Conservation (phyloP, 2,113 vertebrate species). For the Misgurnus mizolepis region DNA sequence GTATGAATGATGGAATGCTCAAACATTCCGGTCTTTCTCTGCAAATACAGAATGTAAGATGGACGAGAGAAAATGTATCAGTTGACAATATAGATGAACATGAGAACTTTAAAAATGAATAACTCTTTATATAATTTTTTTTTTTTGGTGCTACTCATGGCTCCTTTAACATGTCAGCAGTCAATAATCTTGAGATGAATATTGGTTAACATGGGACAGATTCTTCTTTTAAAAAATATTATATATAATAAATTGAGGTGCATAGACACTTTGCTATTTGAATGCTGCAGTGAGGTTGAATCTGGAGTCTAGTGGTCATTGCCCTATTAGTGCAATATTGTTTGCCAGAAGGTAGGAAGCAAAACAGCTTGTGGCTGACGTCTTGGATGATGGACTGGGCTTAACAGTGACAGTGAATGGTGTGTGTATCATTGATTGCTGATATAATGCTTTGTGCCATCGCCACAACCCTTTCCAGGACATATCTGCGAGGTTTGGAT, state of each 20-base stretch:
- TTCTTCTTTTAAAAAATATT: too few relatives aligned
- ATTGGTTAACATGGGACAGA: too few relatives aligned
- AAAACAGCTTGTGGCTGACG: conserved; percentile 13
- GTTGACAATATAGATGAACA: too few relatives aligned
- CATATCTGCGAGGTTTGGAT: not conserved
- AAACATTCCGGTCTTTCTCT: not conserved
- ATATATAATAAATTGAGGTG: too few relatives aligned
- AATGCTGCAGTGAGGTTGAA: not conserved
- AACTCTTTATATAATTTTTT: too few relatives aligned
- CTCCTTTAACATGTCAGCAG: too few relatives aligned
- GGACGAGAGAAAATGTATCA: too few relatives aligned
- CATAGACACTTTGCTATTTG: too few relatives aligned
- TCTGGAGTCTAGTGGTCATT: conserved; percentile 13
- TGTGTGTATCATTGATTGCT: conserved; percentile 18
- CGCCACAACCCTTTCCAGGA: not conserved
- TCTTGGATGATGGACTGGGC: conserved; percentile 32
- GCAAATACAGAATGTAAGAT: not conserved
- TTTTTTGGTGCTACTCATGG: too few relatives aligned
- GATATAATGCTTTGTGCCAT: conserved; percentile 6
- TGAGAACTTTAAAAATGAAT: too few relatives aligned
- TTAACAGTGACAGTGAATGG: conserved; percentile 3
- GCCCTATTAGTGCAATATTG: conserved; percentile 13
- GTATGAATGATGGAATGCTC: not conserved
- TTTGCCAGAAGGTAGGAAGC: conserved; percentile 15
- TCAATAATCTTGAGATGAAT: too few relatives aligned